Percentiles rank a stretch among this genome's conserved stretches.
Evolutionary conservation across 1,140 invertebrate species (phyloP).

Genomic region (Anoplophora glabripennis): DNA sequence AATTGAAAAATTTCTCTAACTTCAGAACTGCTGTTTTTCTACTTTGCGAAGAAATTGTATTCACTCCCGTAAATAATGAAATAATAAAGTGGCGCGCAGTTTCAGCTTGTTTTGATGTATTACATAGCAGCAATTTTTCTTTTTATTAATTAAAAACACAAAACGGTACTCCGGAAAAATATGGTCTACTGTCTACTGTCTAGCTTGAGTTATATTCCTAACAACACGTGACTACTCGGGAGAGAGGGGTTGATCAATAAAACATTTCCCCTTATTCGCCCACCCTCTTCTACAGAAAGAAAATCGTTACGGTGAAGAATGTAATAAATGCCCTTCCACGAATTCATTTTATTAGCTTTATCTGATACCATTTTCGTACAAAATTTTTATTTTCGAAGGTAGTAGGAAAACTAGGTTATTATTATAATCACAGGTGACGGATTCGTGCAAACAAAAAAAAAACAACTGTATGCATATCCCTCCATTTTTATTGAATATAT

Average conservation of each 20-base stretch:
- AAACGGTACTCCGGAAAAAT: slow-evolving; percentile 22
- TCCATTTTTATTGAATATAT: too few species aligned
- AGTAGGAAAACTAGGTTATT: too few species aligned
- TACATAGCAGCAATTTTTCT: slow-evolving; percentile 20
- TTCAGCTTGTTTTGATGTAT: slow-evolving; percentile 11
- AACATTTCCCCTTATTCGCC: slow-evolving; percentile 41
- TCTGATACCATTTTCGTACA: slow-evolving; percentile 3
- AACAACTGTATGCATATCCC: too few species aligned
- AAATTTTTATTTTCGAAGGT: too few species aligned
- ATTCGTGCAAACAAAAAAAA: too few species aligned
- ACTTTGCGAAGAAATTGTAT: too few species aligned
- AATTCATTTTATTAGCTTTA: slow-evolving; percentile 13
- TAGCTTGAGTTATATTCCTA: slow-evolving; percentile 43
- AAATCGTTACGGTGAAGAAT: slow-evolving; percentile 46
- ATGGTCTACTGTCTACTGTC: slow-evolving; percentile 33
- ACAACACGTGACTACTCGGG: slow-evolving; percentile 42
- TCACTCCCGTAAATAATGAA: too few species aligned
- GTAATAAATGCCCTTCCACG: slow-evolving; percentile 35
- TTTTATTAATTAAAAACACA: slow-evolving; percentile 35
- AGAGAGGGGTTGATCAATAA: slow-evolving; percentile 46
- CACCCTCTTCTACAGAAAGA: slow-evolving; percentile 38
- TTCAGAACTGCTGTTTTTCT: too few species aligned
- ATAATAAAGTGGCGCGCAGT: too few species aligned
- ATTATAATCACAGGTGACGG: too few species aligned
- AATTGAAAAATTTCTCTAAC: too few species aligned